Conservation (phyloP, 1,140 invertebrate genomes). For the Macrobrachium rosenbergii region DNA sequence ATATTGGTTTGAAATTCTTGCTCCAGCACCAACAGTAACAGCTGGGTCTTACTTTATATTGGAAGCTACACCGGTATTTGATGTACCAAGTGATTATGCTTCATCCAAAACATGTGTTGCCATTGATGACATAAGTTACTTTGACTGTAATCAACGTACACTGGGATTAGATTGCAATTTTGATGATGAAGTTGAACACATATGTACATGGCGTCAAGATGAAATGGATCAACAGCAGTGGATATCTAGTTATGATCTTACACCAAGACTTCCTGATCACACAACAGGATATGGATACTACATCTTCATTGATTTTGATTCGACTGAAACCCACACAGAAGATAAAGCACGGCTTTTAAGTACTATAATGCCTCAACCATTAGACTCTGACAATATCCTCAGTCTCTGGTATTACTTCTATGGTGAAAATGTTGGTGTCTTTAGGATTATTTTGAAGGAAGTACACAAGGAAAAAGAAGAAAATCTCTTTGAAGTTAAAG, state of each 20-base stretch:
- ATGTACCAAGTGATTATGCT: conserved; percentile 34
- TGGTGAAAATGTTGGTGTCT: conserved; percentile 50
- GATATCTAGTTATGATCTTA: conserved; percentile 8
- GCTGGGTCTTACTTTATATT: conserved; percentile 24
- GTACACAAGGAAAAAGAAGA: neutral
- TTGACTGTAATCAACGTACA: conserved; percentile 41
- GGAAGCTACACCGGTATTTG: conserved; percentile 36
- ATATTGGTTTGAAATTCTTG: conserved; percentile 45
- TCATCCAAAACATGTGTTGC: conserved; percentile 37
- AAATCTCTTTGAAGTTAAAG: conserved; percentile 38
- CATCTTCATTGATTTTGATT: conserved; percentile 18
- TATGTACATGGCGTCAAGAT: conserved; percentile 48
- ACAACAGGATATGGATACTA: conserved; percentile 27
- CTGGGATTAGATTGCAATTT: conserved; percentile 40
- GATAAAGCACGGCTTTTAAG: conserved; percentile 50
- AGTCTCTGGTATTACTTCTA: conserved; percentile 58
- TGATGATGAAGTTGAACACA: conserved; percentile 5
- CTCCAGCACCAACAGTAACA: conserved; percentile 26
- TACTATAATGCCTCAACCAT: conserved; percentile 45
- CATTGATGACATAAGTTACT: conserved; percentile 57
- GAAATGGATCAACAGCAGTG: conserved; percentile 25
- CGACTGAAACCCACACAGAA: neutral
- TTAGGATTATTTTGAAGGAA: conserved; percentile 47
- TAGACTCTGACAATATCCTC: conserved; percentile 16
- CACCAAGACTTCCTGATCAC: conserved; percentile 15